Evolutionary conservation across 2,888 invertebrate species (phyloP).

Genomic region (Epinotia brunnichana): DNA sequence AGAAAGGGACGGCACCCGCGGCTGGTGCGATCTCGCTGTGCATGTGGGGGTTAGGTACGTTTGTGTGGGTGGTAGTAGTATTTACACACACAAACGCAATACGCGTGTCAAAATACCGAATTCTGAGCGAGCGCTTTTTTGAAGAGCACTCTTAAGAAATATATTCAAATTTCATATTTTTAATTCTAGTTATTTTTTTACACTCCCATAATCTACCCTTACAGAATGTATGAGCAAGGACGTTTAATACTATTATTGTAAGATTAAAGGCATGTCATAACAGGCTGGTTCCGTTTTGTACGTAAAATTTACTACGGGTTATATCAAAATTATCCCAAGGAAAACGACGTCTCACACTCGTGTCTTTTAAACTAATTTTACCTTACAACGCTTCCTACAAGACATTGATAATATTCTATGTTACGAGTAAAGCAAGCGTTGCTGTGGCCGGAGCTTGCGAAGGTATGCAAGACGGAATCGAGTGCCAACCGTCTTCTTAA

Average conservation of each 20-base stretch:
- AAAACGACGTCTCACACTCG: background rate
- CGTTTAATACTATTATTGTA: conserved; percentile 19
- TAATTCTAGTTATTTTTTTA: too few species aligned
- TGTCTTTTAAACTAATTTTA: background rate
- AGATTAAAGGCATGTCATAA: conserved; percentile 27
- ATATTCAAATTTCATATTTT: too few species aligned
- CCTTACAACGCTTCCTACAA: background rate
- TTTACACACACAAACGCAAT: too few species aligned
- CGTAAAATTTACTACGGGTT: background rate
- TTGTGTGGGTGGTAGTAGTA: too few species aligned
- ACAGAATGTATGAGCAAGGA: background rate
- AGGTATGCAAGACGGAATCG: conserved; percentile 16
- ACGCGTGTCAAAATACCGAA: too few species aligned
- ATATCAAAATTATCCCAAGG: background rate
- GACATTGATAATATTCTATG: conserved; percentile 22
- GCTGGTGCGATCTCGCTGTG: too few species aligned
- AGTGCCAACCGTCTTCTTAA: background rate
- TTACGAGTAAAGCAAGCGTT: conserved; percentile 21
- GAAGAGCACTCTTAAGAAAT: too few species aligned
- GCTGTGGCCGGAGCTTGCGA: background rate
- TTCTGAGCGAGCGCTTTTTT: too few species aligned
- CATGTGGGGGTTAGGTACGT: too few species aligned
- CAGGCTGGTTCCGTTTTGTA: conserved; percentile 11
- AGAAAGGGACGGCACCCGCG: too few species aligned
- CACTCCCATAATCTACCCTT: too few species aligned